A percentile compares a stretch with the other conserved stretches of the same genome.
Evolutionary conservation across 1,140 invertebrate species (phyloP).

Genomic region (Drosophila tristis): DNA sequence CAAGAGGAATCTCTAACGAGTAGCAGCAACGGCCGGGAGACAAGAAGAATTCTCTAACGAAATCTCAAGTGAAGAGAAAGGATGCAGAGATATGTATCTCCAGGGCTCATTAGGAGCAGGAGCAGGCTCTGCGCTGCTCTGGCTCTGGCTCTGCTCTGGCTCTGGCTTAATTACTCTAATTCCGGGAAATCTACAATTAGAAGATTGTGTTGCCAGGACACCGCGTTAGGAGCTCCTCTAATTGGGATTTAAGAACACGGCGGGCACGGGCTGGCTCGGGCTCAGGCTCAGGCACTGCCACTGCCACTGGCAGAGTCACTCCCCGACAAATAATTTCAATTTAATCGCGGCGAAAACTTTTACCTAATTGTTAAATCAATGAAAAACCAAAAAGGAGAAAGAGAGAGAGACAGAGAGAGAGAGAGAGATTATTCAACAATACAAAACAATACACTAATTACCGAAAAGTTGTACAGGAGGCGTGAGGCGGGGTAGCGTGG

Average conservation of each 20-base stretch:
- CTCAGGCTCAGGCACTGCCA: too few relatives aligned
- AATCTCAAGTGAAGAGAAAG: not conserved
- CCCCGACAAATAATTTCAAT: constrained; percentile 36
- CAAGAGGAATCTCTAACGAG: constrained; percentile 21
- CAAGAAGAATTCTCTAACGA: not conserved
- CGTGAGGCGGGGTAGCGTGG: too few relatives aligned
- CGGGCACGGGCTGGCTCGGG: too few relatives aligned
- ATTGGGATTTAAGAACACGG: constrained; percentile 32
- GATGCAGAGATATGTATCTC: not conserved
- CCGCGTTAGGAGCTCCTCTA: constrained; percentile 43
- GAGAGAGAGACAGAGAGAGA: constrained; percentile 6
- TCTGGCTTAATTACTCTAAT: constrained; percentile 38
- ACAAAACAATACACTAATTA: constrained; percentile 62
- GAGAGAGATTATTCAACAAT: constrained; percentile 30
- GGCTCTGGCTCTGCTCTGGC: not conserved
- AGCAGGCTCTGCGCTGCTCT: constrained; percentile 41
- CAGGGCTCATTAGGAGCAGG: constrained; percentile 28
- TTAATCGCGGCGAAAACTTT: constrained; percentile 40
- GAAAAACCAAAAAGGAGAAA: constrained; percentile 10
- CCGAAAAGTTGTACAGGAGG: constrained; percentile 36
- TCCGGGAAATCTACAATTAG: constrained; percentile 30
- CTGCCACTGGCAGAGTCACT: not conserved
- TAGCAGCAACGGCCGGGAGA: not conserved
- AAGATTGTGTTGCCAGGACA: constrained; percentile 37
- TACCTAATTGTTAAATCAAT: constrained; percentile 77